Base-by-base conservation (phyloP, 2,888 invertebrate genomes). In the Elaeidobius kamerunicus region DNA sequence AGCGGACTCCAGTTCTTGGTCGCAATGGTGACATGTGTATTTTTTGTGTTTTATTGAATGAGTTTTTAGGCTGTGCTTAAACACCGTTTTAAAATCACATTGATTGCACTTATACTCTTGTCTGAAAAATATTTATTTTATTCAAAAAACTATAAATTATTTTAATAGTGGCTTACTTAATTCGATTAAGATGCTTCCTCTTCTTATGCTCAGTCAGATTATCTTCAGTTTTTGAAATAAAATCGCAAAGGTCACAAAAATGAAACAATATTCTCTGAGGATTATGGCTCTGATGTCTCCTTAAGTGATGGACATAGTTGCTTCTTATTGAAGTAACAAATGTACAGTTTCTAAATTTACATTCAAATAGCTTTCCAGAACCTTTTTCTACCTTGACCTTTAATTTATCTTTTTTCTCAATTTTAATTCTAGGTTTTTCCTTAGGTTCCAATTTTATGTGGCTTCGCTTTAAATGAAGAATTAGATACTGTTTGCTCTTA, bases 191-290 rank as follows among this genome's bases (percentile, higher is more conserved):
- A 42, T 56, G 52, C 34, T 36, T 32, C n/a, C 45, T 34, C 19
- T 35, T 48, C 17, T 53, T 48, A 18, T 52, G 53, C 23, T 44
- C 52, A 12, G 28, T 30, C 14, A 56, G 19, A 40, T 7, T 43
- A 6, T 52, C 56, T 38, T 52, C 52, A 48, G 41, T 48, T 45
- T 52, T 52, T 3, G 52, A 38, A 11, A 56, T 51, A 44, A 56
- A 56, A 45, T 56, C 52, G 34, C 56, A 56, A 16, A 50, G 14
- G 19, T 56, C 56, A 19, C 56, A 56, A 48, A 56, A 52, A 45
- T 56, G 44, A 48, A 48, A 52, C 39, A 56, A 44, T 7, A 45
- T 28, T 17, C 52, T 28, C 15, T 46, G 44, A 3, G 49, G 56
- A 41, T 52, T 56, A 18, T 49, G 49, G 16, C 44, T 30, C 18